Base-by-base conservation (phyloP, 2,888 invertebrate genomes). In the Limnephilus lunatus region DNA sequence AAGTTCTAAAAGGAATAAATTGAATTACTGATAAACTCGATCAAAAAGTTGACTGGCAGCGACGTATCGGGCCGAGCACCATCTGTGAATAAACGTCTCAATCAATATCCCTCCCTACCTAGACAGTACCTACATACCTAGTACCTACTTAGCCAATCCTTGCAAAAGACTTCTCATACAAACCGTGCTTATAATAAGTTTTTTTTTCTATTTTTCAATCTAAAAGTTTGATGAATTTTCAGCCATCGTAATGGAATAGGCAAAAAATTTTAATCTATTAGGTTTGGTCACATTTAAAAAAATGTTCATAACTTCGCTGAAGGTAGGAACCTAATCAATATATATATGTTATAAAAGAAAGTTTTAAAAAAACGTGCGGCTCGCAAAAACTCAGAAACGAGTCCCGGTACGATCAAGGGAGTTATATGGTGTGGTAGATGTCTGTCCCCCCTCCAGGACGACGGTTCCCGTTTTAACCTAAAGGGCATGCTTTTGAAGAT, bases 81-180 rank as follows among this genome's bases (percentile, higher is more conserved):
- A 86, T 86, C 86, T 86, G 86, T 86, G 86, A 86, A 44, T 86
- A 86, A 48, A 86, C 30, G 15, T 86, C 44, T 44, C 44, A 86
- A 86, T 86, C 86, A 44, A 48, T 86, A 25, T 39, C 44, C 48
- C 83, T 83, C 83, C 19, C 25, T n/a, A n/a, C 25, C 25, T n/a
- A 68, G 9, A 25, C 9, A 68, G 9, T 68, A 68, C 68, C 25
- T n/a, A n/a, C n/a, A n/a, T n/a, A n/a, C 25, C 68, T 7, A n/a
- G 68, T 25, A 68, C 68, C 25, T 25, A 68, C 68, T 19, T 68
- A 68, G 2, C 68, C 25, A 25, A 9, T 19, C 25, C 25, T 19
- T 68, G 68, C 25, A 68, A 68, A 68, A n/a, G 68, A 68, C 68
- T 25, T 25, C 9, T 68, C 68, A n/a, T 9, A 9, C 7, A 7